These are phyloP conservation scores for Aspidiotus destructor DNA, from an alignment of 2,888 invertebrate genomes.

Conservation along the genomic window DNA sequence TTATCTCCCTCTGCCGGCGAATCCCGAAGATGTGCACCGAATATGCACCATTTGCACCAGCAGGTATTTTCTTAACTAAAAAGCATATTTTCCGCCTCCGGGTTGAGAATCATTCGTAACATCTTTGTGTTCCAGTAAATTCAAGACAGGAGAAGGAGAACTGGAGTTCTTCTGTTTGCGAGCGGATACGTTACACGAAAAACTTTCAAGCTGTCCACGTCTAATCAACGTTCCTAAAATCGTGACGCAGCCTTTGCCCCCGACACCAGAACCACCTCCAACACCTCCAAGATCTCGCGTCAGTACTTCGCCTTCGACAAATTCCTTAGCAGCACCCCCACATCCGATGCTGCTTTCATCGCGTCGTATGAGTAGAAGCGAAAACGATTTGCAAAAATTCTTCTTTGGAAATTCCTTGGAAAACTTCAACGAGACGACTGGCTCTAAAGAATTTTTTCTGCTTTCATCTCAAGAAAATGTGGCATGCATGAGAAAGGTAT, in stretches of 20 bases:
- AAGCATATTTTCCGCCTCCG: background rate
- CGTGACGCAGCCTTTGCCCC: constrained; percentile 36
- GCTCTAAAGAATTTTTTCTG: constrained; percentile 33
- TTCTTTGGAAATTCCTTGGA: constrained; percentile 31
- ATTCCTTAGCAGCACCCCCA: constrained; percentile 32
- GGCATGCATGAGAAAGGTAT: constrained; percentile 16
- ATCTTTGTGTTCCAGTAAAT: constrained; percentile 43
- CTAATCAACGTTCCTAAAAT: constrained; percentile 34
- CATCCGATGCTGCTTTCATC: constrained; percentile 37
- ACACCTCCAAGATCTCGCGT: constrained; percentile 22
- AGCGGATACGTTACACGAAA: constrained; percentile 44
- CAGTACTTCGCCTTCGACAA: constrained; percentile 22
- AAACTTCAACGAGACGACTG: constrained; percentile 13
- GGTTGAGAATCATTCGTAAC: background rate
- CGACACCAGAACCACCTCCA: constrained; percentile 34
- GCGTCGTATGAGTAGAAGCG: constrained; percentile 46
- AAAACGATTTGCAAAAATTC: constrained; percentile 44
- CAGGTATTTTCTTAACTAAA: constrained; percentile 43
- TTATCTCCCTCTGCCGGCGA: constrained; percentile 41
- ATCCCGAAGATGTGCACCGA: constrained; percentile 48
- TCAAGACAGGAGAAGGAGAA: constrained; percentile 48
- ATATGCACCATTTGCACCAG: constrained; percentile 54
- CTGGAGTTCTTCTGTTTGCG: constrained; percentile 46
- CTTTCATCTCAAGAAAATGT: constrained; percentile 29
- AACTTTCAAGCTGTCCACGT: constrained; percentile 39